These are phyloP conservation scores for Condylura cristata DNA, from an alignment of 2,113 vertebrate species.

Conservation along the genomic window DNA sequence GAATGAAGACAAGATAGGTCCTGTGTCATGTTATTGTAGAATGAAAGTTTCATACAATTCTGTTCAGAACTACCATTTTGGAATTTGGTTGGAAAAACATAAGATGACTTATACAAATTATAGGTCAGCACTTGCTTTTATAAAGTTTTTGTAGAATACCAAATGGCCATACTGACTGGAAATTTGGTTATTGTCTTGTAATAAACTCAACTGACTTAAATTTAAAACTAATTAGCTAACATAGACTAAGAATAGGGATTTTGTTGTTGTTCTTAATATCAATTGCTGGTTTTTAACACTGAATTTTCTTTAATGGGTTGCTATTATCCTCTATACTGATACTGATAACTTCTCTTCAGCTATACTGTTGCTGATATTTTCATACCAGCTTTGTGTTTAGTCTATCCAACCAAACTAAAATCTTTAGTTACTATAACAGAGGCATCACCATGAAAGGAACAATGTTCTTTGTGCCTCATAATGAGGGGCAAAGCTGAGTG, in stretches of 20 bases:
- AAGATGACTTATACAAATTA: background rate
- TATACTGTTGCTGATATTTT: background rate
- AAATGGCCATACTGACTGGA: background rate
- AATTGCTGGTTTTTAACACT: background rate
- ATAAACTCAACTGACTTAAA: background rate
- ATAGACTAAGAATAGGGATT: background rate
- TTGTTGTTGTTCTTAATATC: background rate
- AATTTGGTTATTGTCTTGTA: background rate
- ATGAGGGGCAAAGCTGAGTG: too few species aligned
- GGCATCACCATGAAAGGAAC: too few species aligned
- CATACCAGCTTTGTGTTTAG: background rate
- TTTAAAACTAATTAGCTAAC: background rate
- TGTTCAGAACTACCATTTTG: background rate
- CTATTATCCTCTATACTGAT: background rate
- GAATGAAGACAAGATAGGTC: background rate
- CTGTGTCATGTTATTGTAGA: background rate
- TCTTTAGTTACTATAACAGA: background rate
- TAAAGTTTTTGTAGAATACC: background rate
- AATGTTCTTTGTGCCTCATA: too few species aligned
- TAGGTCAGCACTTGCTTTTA: background rate
- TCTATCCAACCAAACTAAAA: background rate
- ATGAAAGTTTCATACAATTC: background rate
- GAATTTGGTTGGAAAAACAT: background rate
- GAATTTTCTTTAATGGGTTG: background rate
- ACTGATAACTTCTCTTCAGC: background rate